A percentile compares a stretch with the other conserved stretches of the same genome.
These are phyloP conservation scores for Acanthiza pusilla DNA, from an alignment of 2,797 vertebrate genomes.

Conservation along the genomic window DNA sequence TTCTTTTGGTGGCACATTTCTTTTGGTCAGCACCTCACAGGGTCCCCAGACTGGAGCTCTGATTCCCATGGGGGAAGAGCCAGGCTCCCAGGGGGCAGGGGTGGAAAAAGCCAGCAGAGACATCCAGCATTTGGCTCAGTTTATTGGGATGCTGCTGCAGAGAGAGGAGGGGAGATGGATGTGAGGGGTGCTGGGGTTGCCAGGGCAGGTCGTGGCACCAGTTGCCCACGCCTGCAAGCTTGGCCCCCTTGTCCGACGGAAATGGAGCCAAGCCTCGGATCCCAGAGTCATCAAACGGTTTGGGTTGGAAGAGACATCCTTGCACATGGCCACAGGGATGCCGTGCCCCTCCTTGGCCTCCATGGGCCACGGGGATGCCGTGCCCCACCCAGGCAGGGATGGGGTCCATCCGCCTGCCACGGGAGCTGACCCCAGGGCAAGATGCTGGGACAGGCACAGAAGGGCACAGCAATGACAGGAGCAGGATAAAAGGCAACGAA, in stretches of 20 bases:
- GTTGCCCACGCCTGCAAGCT: background rate
- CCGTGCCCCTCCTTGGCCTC: too few species aligned
- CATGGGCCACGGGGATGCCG: background rate
- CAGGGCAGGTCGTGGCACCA: fast-evolving
- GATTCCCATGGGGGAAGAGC: fast-evolving
- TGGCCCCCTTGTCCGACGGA: fast-evolving
- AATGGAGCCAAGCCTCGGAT: fast-evolving
- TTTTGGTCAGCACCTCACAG: background rate
- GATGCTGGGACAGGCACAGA: fast-evolving
- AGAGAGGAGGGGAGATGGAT: background rate
- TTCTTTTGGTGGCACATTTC: background rate
- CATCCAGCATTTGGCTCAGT: fast-evolving
- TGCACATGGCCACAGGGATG: background rate
- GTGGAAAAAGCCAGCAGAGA: background rate
- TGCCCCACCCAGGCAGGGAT: fast-evolving
- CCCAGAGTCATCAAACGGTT: background rate
- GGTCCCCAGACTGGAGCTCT: background rate
- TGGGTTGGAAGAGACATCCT: background rate
- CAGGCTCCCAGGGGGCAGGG: background rate
- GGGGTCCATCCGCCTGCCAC: background rate
- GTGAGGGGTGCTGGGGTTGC: fast-evolving
- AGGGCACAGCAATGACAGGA: background rate
- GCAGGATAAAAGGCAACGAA: fast-evolving
- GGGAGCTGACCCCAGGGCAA: fast-evolving
- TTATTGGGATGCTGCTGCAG: fast-evolving